Evolutionary conservation across 2,797 vertebrate species (phyloP).

Genomic region (Phyllotis vaccarum): DNA sequence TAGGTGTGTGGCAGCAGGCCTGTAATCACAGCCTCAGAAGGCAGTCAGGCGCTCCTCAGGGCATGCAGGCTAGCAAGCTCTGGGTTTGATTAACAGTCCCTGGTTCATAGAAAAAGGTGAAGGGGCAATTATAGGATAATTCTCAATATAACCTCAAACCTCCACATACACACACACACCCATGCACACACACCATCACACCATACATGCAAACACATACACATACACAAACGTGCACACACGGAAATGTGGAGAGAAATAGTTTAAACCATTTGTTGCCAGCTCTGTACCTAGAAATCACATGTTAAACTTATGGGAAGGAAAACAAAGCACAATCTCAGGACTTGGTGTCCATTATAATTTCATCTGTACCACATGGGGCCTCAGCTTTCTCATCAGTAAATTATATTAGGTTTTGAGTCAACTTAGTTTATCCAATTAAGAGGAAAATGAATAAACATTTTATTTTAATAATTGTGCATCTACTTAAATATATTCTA

Average conservation of each 20-base stretch:
- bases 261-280: neutral
- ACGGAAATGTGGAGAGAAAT: neutral
- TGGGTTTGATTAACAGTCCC: neutral
- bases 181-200: neutral
- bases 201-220: neutral
- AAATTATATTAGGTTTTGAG: constrained; percentile 7
- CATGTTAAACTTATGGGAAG: neutral
- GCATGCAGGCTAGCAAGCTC: neutral
- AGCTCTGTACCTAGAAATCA: neutral
- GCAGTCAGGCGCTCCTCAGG: neutral
- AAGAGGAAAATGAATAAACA: neutral
- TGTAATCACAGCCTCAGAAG: neutral
- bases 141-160: neutral
- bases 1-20: neutral
- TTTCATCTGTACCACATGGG: neutral
- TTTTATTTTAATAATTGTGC: constrained; percentile 41
- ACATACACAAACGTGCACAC: neutral
- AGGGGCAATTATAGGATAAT: neutral
- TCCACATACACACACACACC: neutral
- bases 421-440: neutral
- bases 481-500: neutral
- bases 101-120: neutral
- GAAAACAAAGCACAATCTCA: neutral
- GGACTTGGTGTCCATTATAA: neutral
- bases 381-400: neutral